phyloP scores from a whole-genome alignment of 37 sponge, comb jelly and placozoan species.

The Beroe ovata region DNA sequence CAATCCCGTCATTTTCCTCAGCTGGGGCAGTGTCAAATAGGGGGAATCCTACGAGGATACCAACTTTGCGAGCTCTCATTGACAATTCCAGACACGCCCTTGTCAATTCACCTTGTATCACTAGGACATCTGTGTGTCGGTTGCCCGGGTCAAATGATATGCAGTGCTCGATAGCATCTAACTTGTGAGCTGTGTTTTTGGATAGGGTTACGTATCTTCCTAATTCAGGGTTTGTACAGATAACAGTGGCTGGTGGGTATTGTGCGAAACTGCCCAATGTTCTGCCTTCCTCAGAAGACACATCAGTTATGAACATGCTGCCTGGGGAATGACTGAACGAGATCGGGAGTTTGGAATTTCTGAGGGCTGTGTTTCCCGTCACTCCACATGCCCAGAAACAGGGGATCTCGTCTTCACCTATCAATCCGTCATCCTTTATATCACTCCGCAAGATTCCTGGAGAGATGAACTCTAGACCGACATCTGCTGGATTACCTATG shows the following conservation, averaged over 20 bases:
- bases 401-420: conserved; percentile 74
- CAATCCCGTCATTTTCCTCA: conserved; percentile 68
- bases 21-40: conserved; percentile 9
- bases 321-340: conserved; percentile 85
- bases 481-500: conserved; percentile 83
- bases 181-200: neutral
- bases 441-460: conserved; percentile 64
- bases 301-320: conserved; percentile 86
- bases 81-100: conserved; percentile 74
- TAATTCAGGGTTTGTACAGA: neutral
- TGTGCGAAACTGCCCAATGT: neutral
- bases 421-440: conserved; percentile 65
- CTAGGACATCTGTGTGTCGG: conserved; percentile 68
- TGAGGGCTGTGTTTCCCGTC: conserved; percentile 70
- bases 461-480: conserved; percentile 71
- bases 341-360: conserved; percentile 69
- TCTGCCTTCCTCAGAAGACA: neutral
- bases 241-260: neutral
- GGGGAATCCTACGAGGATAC: conserved; percentile 79
- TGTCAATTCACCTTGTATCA: conserved; percentile 72
- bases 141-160: conserved; percentile 75
- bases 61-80: conserved; percentile 72
- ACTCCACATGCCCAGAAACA: conserved; percentile 97
- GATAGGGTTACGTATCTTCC: conserved; percentile 10
- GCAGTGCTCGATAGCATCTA: conserved; percentile 69